Base-by-base conservation (phyloP, 2,113 vertebrate species). In the Paradisaea rubra region DNA sequence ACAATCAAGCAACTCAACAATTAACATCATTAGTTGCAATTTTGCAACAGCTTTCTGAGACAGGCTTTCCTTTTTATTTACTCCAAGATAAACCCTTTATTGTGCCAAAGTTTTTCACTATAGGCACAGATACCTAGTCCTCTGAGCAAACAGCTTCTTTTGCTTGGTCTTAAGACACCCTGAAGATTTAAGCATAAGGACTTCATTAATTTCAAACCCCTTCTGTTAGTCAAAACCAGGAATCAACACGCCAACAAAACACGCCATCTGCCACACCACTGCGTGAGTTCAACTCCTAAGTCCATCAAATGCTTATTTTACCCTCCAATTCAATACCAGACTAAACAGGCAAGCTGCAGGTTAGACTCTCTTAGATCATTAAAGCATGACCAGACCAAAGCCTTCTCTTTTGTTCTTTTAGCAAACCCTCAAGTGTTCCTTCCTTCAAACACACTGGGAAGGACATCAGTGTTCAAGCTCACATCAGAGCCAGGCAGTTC, bases 361-460 rank as follows among this genome's bases (percentile, higher is more conserved):
- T 64, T 54, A 33, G 47, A 42, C 24, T 28, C 64, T 37, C 52
- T 65, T 15, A 47, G 65, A 81, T 81, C 73, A 47, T 61, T 35
- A 81, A 84, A 86, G 79, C 68, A 45, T 65, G 18, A 20, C 49
- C 52, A 73, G n/a, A 79, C 53, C n/a, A 92, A 91, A 95, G 54
- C 41, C 3, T 7, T 8, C n/a, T 78, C 60, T 70, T 82, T 66
- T 56, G 44, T 77, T 53, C n/a, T 57, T 70, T 31, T 9, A 77
- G 31, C n/a, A 28, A 54, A 60, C 19, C 21, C n/a, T 80, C 16
- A 33, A 25, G 6, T 2, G 4, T 33, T 65, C 45, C 13, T 74
- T 84, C 25, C 33, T 91, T 88, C 30, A 82, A 56, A 66, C 8
- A 20, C 53, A 12, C 11, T 0, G 0, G 39, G 35, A 81, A 63